A percentile compares a stretch with the other conserved stretches of the same genome.
Conservation (phyloP, 2,888 invertebrate genomes). For the Apamea anceps region DNA sequence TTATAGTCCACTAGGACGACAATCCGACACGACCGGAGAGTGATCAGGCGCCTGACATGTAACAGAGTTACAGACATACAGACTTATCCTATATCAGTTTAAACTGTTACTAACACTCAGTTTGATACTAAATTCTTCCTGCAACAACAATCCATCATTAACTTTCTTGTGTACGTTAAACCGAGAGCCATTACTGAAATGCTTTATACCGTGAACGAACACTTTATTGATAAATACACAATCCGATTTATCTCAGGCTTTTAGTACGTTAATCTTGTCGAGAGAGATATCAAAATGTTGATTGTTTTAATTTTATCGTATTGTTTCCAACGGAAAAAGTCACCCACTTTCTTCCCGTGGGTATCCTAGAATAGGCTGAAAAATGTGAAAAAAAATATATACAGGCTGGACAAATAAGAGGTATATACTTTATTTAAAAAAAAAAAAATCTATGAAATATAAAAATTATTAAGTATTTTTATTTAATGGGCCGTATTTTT, state of each 20-base stretch:
- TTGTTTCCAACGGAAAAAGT: not conserved
- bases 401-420: too few species aligned
- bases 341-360: not conserved
- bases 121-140: conserved; percentile 15
- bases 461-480: too few species aligned
- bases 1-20: too few species aligned
- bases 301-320: not conserved
- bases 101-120: not conserved
- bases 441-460: too few species aligned
- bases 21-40: too few species aligned
- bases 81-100: not conserved
- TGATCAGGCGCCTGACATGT: too few species aligned
- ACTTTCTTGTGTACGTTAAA: conserved; percentile 16
- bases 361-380: not conserved
- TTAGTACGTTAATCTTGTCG: not conserved
- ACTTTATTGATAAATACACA: conserved; percentile 19
- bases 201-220: conserved; percentile 13
- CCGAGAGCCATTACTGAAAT: conserved; percentile 9
- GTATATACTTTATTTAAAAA: too few species aligned
- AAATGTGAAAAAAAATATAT: not conserved
- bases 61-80: not conserved
- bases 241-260: conserved; percentile 18
- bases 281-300: not conserved
- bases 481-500: too few species aligned
- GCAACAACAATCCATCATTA: conserved; percentile 26